phyloP scores from a whole-genome alignment of 2,888 invertebrate genomes.

The Patella ulyssiponensis region DNA sequence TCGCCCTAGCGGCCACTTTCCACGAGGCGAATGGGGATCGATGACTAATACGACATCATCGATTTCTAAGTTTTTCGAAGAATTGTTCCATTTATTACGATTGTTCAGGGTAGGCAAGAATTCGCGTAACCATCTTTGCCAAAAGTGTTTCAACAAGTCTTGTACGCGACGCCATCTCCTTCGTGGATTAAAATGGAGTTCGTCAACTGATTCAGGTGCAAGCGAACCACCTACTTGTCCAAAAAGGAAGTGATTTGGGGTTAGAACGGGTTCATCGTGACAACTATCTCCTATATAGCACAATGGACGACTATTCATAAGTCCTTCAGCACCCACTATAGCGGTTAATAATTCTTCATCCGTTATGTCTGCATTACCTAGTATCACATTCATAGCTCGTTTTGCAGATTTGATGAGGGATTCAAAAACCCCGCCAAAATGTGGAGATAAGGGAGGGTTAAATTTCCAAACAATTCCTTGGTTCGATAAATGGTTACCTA shows the following conservation, averaged over 20 bases:
- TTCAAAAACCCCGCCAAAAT: slow-evolving; percentile 42
- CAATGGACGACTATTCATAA: not conserved
- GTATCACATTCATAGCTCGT: slow-evolving; percentile 37
- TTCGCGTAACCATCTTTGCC: slow-evolving; percentile 13
- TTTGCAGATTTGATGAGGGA: slow-evolving; percentile 39
- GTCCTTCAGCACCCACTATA: not conserved
- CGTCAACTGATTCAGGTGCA: not conserved
- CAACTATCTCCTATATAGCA: slow-evolving; percentile 2
- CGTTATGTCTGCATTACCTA: slow-evolving; percentile 34
- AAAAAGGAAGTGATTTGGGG: not conserved
- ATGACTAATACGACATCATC: slow-evolving; percentile 6
- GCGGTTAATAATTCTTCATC: slow-evolving; percentile 42
- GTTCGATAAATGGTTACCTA: slow-evolving; percentile 19
- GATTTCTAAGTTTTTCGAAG: not conserved
- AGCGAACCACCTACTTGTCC: slow-evolving; percentile 1
- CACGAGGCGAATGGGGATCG: slow-evolving; percentile 13
- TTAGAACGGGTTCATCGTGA: not conserved
- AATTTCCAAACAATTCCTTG: slow-evolving; percentile 34
- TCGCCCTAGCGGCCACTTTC: not conserved
- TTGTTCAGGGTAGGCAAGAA: slow-evolving; percentile 10
- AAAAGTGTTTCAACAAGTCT: not conserved
- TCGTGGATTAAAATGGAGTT: not conserved
- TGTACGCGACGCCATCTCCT: not conserved
- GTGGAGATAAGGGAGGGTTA: slow-evolving; percentile 41
- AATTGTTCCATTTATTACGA: slow-evolving; percentile 2